phyloP scores from a whole-genome alignment of 2,797 vertebrate species.

The Alca torda region DNA sequence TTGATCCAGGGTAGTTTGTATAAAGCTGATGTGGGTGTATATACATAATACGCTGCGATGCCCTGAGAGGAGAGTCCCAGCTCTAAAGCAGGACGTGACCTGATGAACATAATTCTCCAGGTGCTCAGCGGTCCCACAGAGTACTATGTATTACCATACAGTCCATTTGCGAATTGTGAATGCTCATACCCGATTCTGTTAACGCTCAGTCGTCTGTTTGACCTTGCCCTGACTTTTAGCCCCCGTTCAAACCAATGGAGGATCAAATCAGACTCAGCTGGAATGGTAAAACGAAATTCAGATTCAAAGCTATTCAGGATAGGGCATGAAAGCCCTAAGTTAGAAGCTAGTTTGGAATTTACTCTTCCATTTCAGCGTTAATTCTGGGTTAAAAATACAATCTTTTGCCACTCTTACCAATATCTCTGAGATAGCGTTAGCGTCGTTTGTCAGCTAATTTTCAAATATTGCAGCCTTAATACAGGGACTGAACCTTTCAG shows the following conservation, averaged over 20 bases:
- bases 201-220: not conserved
- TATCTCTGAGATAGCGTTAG: not conserved
- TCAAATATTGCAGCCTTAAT: not conserved
- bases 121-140: not conserved
- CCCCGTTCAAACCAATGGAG: not conserved
- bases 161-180: not conserved
- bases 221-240: not conserved
- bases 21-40: not conserved
- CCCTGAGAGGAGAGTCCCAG: not conserved
- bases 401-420: not conserved
- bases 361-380: not conserved
- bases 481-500: not conserved
- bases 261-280: not conserved
- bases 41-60: rapidly evolving
- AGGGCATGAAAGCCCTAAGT: not conserved
- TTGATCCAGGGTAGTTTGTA: not conserved
- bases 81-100: not conserved
- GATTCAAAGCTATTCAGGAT: not conserved
- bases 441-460: not conserved
- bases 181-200: not conserved
- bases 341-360: not conserved
- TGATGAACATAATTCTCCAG: not conserved
- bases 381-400: not conserved
- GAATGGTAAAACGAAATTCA: not conserved
- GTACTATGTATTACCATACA: not conserved